These are phyloP conservation scores for Scomber scombrus DNA, from an alignment of 2,113 vertebrate species.

Conservation along the genomic window DNA sequence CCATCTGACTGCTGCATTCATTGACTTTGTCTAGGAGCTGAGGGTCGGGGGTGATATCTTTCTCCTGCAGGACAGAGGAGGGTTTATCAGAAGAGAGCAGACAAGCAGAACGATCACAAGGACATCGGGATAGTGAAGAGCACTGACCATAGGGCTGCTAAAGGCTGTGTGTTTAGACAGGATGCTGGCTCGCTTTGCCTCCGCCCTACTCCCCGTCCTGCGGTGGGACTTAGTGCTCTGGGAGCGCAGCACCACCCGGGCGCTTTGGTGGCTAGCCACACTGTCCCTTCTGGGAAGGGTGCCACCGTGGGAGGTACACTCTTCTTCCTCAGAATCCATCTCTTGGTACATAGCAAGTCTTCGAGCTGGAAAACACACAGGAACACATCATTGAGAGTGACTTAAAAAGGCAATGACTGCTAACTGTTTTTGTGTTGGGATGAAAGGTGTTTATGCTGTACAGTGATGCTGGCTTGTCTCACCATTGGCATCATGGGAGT, in stretches of 20 bases:
- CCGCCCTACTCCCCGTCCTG: conserved; percentile 90
- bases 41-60: conserved; percentile 95
- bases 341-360: conserved; percentile 97
- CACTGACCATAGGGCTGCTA: conserved; percentile 97
- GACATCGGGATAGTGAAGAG: neutral
- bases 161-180: conserved; percentile 96
- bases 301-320: conserved; percentile 84
- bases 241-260: conserved; percentile 87
- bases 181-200: conserved; percentile 93
- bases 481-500: conserved; percentile 98
- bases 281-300: conserved; percentile 89
- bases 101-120: neutral
- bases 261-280: conserved; percentile 89
- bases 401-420: neutral
- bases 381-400: neutral
- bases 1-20: conserved; percentile 90
- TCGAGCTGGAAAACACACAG: conserved; percentile 81
- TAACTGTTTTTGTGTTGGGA: neutral
- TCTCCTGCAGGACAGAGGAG: conserved; percentile 86
- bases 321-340: conserved; percentile 94
- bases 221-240: conserved; percentile 94
- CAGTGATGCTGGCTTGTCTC: conserved; percentile 58
- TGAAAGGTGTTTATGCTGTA: neutral
- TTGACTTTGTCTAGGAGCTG: conserved; percentile 94
- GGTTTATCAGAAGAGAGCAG: conserved; percentile 22